Conservation (phyloP, 2,888 invertebrate species). For the Melanostoma mellinum region DNA sequence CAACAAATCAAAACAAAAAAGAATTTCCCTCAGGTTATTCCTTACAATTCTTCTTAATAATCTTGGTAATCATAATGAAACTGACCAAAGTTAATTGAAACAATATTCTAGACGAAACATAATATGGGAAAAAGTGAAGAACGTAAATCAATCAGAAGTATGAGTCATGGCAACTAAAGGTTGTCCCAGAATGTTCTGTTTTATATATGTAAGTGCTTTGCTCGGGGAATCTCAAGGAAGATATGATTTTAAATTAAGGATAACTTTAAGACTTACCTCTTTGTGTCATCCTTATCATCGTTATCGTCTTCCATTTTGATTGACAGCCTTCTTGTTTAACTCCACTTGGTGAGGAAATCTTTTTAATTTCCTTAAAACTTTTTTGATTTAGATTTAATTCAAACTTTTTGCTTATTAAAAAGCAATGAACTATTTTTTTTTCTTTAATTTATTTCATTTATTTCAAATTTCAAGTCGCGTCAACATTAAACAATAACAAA, state of each 20-base stretch:
- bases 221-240: too few species aligned
- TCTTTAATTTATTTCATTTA: constrained; percentile 63
- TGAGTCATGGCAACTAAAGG: constrained; percentile 26
- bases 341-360: constrained; percentile 72
- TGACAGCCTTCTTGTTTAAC: constrained; percentile 74
- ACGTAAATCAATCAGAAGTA: constrained; percentile 1
- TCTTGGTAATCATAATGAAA: constrained; percentile 29
- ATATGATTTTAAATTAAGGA: not conserved
- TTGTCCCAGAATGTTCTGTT: constrained; percentile 15
- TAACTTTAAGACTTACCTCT: constrained; percentile 84
- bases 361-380: constrained; percentile 22
- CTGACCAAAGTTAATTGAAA: constrained; percentile 59
- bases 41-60: not conserved
- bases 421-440: constrained; percentile 32
- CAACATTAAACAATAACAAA: constrained; percentile 51
- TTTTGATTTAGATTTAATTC: constrained; percentile 35
- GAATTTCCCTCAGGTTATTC: not conserved
- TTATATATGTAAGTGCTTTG: not conserved
- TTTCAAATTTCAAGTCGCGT: constrained; percentile 53
- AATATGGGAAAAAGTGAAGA: constrained; percentile 38
- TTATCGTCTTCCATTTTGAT: constrained; percentile 89
- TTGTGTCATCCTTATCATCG: constrained; percentile 92
- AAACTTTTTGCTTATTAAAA: constrained; percentile 51
- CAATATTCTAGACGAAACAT: constrained; percentile 59
- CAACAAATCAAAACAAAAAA: not conserved